Evolutionary conservation across 2,113 vertebrate species (phyloP).

Genomic region (Paramormyrops kingsleyae): DNA sequence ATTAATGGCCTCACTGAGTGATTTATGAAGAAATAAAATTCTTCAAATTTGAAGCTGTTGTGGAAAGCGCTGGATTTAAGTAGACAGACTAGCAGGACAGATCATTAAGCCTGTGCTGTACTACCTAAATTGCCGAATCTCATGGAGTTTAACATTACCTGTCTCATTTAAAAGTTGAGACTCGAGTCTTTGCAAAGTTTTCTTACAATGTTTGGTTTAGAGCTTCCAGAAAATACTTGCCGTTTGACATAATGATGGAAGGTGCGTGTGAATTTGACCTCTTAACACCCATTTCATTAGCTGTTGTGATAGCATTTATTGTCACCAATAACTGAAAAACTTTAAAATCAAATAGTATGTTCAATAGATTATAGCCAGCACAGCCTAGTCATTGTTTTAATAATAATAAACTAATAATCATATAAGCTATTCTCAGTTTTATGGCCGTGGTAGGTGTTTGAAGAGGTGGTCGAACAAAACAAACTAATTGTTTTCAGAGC

Average conservation of each 20-base stretch:
- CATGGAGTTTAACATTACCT: background rate
- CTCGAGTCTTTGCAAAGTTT: background rate
- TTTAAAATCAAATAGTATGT: background rate
- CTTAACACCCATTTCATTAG: background rate
- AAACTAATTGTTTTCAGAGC: background rate
- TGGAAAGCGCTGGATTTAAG: background rate
- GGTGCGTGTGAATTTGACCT: background rate
- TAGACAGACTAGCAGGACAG: background rate
- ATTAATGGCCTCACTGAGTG: background rate
- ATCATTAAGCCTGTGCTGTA: background rate
- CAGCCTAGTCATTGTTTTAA: background rate
- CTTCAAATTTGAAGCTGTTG: background rate
- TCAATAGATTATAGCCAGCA: background rate
- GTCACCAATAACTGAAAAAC: background rate
- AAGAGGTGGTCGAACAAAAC: slow-evolving; percentile 7
- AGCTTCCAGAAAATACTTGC: background rate
- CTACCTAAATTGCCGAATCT: background rate
- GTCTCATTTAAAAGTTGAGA: background rate
- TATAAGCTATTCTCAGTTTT: background rate
- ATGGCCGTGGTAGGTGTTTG: background rate
- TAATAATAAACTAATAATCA: background rate
- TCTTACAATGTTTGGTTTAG: background rate
- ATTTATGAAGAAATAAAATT: slow-evolving; percentile 3
- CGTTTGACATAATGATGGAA: background rate
- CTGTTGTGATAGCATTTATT: background rate